A percentile compares a stretch with the other conserved stretches of the same genome.
Evolutionary conservation across 2,888 invertebrate species (phyloP).

Genomic region (Lasioglossum villosulum): DNA sequence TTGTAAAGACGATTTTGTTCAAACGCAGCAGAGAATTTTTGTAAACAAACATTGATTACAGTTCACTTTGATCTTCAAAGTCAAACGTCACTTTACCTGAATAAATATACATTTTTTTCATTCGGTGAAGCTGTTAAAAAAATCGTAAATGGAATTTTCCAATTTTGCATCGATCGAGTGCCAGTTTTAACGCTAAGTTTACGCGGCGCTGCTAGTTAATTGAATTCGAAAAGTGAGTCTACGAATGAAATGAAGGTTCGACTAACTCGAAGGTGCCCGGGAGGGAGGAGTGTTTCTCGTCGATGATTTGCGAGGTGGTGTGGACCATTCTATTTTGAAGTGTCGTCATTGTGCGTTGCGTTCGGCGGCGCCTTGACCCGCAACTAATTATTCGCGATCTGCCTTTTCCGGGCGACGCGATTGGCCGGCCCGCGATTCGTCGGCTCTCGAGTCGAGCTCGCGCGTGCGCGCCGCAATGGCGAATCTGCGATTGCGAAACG

Average conservation of each 20-base stretch:
- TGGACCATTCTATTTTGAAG: constrained; percentile 61
- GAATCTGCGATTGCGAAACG: constrained; percentile 68
- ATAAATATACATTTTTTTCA: too few species aligned
- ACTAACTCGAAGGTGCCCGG: neutral
- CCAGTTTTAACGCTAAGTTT: too few species aligned
- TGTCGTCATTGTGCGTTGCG: constrained; percentile 27
- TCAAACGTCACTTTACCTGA: too few species aligned
- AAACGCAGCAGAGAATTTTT: too few species aligned
- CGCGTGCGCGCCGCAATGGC: constrained; percentile 48
- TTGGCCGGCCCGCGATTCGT: constrained; percentile 37
- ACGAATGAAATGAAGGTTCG: neutral
- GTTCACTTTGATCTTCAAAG: too few species aligned
- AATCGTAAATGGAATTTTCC: too few species aligned
- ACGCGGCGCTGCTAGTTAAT: too few species aligned
- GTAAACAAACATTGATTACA: too few species aligned
- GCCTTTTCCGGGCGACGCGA: constrained; percentile 50
- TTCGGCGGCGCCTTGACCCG: constrained; percentile 67
- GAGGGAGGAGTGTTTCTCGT: neutral
- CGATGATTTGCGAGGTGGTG: neutral
- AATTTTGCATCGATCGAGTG: too few species aligned
- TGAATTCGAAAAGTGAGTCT: neutral
- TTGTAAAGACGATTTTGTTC: too few species aligned
- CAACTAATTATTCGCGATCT: constrained; percentile 70
- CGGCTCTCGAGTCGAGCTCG: neutral
- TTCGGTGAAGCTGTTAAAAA: too few species aligned